These are phyloP conservation scores for Bombylius discolor DNA, from an alignment of 2,888 invertebrate genomes.

Conservation along the genomic window DNA sequence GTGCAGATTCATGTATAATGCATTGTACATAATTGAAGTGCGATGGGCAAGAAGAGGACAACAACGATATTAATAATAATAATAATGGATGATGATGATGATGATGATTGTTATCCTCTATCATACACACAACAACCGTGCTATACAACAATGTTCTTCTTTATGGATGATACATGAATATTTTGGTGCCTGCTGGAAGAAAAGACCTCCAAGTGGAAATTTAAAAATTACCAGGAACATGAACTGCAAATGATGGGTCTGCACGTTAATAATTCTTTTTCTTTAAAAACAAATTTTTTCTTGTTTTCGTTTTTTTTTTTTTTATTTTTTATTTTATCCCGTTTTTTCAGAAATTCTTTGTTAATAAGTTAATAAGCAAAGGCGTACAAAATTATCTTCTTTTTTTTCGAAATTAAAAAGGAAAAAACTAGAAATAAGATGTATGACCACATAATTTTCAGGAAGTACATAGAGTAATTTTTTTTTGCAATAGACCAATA, in stretches of 20 bases:
- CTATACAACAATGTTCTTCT: too few relatives aligned
- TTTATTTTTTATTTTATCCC: not conserved
- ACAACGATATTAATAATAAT: not conserved
- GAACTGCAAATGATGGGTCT: slow-evolving; percentile 5
- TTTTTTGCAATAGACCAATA: too few relatives aligned
- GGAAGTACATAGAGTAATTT: too few relatives aligned
- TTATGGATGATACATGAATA: too few relatives aligned
- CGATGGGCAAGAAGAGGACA: too few relatives aligned
- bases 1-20: too few relatives aligned
- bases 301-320: not conserved
- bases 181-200: not conserved
- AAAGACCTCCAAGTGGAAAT: slow-evolving; percentile 6
- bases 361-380: not conserved
- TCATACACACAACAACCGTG: too few relatives aligned
- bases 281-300: not conserved
- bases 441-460: too few relatives aligned
- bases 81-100: not conserved
- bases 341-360: not conserved
- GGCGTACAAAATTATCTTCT: not conserved
- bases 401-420: too few relatives aligned
- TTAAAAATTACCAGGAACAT: slow-evolving; percentile 6
- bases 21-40: too few relatives aligned
- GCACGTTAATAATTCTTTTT: not conserved
- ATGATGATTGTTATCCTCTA: not conserved
- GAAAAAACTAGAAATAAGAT: too few relatives aligned